Evolutionary conservation across 2,888 invertebrate species (phyloP), one percentile per base, ranked within the genome.

Genomic region (Agelastica alni): DNA sequence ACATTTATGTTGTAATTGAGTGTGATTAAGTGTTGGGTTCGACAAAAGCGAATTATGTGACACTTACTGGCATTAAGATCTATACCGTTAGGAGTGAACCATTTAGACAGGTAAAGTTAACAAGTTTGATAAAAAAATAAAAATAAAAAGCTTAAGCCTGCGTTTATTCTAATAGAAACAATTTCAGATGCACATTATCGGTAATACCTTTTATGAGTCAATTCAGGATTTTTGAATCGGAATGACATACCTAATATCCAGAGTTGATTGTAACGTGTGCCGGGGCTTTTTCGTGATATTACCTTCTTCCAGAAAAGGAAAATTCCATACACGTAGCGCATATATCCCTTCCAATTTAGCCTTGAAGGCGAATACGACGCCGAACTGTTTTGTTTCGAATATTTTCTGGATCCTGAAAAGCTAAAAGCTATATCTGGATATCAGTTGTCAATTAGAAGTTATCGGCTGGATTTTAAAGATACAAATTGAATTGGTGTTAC

Each of bases 271-370:
- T 46, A 53, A 42, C 51, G 43, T 36, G 43, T 44, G 36, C 46
- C 13, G 45, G 45, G 45, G 45, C 12, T 32, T 20, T 41, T 20
- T 20, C 37, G 37, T 41, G 49, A 49, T 49, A 42, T 49, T 41
- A 42, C 49, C n/a, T 41, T 18, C 41, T 26, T 31, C 20, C 45
- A 18, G 31, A 7, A 32, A n/a, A 7, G 7, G 26, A 26, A 26
- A 41, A 49, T 49, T 49, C 49, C 17, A 32, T 31, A 22, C 49
- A 49, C 49, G 49, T 49, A 49, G 10, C 49, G 32, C 12, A 41
- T 49, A n/a, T n/a, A 41, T 49, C 49, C 49, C 49, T 16, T 49
- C 37, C 49, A 49, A 49, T 49, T 49, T 49, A 41, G 41, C 49
- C 32, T 4, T 14, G 18, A 32, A 49, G 48, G 49, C 31, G 42